Base-by-base conservation (phyloP, 2,797 vertebrate genomes). In the Synaphobranchus kaupii region DNA sequence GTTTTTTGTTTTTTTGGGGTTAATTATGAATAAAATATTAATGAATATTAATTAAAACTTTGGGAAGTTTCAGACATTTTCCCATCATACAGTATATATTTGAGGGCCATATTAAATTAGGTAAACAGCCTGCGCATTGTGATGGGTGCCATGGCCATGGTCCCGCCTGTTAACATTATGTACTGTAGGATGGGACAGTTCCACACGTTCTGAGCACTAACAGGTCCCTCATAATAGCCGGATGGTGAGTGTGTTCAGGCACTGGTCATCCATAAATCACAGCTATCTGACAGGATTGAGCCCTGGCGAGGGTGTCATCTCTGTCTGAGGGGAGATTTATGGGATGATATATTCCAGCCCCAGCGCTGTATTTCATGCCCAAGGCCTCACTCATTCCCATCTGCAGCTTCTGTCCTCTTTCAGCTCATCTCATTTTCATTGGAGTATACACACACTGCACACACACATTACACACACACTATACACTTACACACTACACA, bases 41-140 rank as follows among this genome's bases (percentile, higher is more conserved):
- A 39, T 39, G 39, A 39, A 39, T 39, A 39, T 78, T 84, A 25
- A 3, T 87, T 83, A 8, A 22, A 83, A 34, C 85, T 91, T 86
- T 56, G 78, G 31, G 44, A 89, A 86, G 89, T 44, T 86, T 88
- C 86, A 89, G 91, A 91, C 90, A 91, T 50, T 88, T 56, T 83
- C 20, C 15, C 2, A 0, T 56, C 17, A 9, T 56, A 56, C 9
- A 9, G 17, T 9, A 2, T 39, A 39, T 39, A 39, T 39, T 2
- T 2, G 39, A 39, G 39, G 39, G 39, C 39, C 39, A 39, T 22
- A 66, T 34, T 58, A 9, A 44, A 13, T 7, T 5, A 4, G 20
- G 50, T 39, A n/a, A 58, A 25, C 76, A 80, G 0, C 10, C 3
- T 48, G 17, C 17, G 22, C 1, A 31, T 10, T n/a, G 22, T 9